phyloP scores from a whole-genome alignment of 1,140 invertebrate genomes.

The Parasteatoda tepidariorum region DNA sequence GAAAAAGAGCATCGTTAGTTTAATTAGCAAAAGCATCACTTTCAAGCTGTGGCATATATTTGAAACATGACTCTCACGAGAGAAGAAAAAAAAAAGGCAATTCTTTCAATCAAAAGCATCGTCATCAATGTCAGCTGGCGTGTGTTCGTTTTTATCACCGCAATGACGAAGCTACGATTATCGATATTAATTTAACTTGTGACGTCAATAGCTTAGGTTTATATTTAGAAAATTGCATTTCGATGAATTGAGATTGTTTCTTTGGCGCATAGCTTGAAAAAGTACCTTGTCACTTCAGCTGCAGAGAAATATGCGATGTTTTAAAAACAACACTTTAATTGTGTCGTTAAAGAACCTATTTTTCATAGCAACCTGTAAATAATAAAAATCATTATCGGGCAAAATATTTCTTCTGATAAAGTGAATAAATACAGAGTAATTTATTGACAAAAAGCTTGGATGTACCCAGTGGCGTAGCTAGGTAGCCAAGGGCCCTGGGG shows the following conservation, averaged over 20 bases:
- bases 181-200: background rate
- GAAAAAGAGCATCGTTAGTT: too few species aligned
- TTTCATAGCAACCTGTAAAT: too few species aligned
- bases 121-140: background rate
- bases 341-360: too few species aligned
- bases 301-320: background rate
- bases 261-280: background rate
- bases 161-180: background rate
- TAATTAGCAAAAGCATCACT: too few species aligned
- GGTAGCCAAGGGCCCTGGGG: too few species aligned
- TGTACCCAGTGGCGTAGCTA: too few species aligned
- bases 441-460: too few species aligned
- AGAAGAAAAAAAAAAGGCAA: background rate
- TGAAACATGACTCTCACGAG: too few species aligned
- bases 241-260: background rate
- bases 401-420: too few species aligned
- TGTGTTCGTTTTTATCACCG: background rate
- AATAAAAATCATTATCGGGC: too few species aligned
- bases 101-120: background rate
- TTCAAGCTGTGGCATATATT: too few species aligned
- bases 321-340: background rate
- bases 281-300: background rate
- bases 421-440: too few species aligned
- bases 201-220: background rate
- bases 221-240: background rate